Evolutionary conservation across 2,888 invertebrate species (phyloP), one percentile per base, ranked within the genome.

Genomic region (Heteropelma amictum): DNA sequence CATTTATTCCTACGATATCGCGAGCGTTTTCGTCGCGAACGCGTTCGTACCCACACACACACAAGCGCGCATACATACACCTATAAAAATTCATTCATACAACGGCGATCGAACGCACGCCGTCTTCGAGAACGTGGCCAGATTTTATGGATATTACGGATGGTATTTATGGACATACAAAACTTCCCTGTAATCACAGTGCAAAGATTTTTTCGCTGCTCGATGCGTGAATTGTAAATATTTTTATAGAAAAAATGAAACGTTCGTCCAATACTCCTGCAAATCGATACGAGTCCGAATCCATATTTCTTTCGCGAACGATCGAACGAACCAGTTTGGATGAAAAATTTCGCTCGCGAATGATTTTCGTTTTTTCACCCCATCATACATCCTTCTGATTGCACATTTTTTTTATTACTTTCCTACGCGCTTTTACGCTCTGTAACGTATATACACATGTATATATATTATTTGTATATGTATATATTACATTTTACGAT

Each of bases 31-130:
- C 63, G 49, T 63, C 21, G 53, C 54, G 54, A 47, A 54, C 33
- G 23, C n/a, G 38, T 8, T 28, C 53, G 42, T 23, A 26, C 54
- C 40, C 42, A 10, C 49, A 49, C 56, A 47, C n/a, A 47, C 58
- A 38, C 71, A 63, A 5, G 23, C 63, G 19, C 7, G 42, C 30
- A 33, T 26, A 63, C 40, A n/a, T 26, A 19, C 40, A 65, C 26
- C 30, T 51, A 26, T 28, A 30, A 23, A 60, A 54, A 68, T 51
- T 49, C 21, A 54, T 77, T 72, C 78, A 68, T 70, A 63, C 77
- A 63, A 71, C 72, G 76, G 69, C 61, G 67, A 56, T 75, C 54
- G 65, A 65, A 26, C 23, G 21, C 26, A 51, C n/a, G 19, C 56
- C 26, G 49, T 30, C 21, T 69, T 71, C 51, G 49, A 30, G 33